These are phyloP conservation scores for Dicranocentrus wangi DNA, from an alignment of 2,888 invertebrate species.

Conservation along the genomic window DNA sequence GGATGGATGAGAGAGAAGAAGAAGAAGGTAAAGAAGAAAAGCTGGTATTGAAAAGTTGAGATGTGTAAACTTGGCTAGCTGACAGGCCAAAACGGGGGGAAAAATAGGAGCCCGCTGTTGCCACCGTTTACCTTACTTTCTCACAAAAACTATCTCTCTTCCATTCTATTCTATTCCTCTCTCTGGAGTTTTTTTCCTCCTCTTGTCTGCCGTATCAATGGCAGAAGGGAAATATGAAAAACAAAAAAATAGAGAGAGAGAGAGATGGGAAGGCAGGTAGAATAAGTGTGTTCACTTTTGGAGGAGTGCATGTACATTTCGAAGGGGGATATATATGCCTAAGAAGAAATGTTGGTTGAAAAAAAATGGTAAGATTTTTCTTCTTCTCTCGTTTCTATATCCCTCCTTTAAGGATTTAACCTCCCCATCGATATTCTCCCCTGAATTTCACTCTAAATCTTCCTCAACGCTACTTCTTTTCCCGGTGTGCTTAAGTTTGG, in stretches of 20 bases:
- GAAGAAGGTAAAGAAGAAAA: constrained; percentile 7
- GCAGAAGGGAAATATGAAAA: constrained; percentile 2
- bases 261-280: background rate
- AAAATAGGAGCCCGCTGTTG: background rate
- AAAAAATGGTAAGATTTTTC: background rate
- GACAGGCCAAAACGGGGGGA: background rate
- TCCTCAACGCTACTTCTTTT: constrained; percentile 14
- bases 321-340: too few relatives aligned
- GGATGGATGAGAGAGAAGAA: background rate
- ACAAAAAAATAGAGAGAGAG: background rate
- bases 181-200: background rate
- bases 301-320: too few relatives aligned
- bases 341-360: too few relatives aligned
- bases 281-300: background rate
- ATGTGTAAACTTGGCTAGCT: constrained; percentile 23
- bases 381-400: constrained; percentile 11
- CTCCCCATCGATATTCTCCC: constrained; percentile 38
- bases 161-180: too few relatives aligned
- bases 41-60: constrained; percentile 23
- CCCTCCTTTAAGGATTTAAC: constrained; percentile 44
- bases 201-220: background rate
- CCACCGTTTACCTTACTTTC: background rate
- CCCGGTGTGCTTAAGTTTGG: constrained; percentile 26
- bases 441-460: constrained; percentile 48
- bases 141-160: constrained; percentile 3